Evolutionary conservation across 1,140 invertebrate species (phyloP).

Genomic region (Bombus breviceps): DNA sequence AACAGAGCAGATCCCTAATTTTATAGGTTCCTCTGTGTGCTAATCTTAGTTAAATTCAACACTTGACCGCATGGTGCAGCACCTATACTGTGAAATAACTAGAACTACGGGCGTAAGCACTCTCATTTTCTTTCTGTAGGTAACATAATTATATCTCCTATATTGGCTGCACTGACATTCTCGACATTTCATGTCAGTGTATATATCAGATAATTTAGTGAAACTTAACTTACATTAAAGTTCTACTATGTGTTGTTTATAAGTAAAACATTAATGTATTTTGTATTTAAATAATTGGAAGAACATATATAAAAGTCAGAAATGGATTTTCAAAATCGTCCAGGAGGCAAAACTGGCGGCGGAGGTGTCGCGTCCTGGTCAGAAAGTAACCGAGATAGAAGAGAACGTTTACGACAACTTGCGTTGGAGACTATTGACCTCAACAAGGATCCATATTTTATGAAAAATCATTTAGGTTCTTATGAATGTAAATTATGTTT

Average conservation of each 20-base stretch:
- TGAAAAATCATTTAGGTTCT: conserved; percentile 99
- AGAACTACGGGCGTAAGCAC: too few relatives aligned
- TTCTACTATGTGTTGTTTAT: not conserved
- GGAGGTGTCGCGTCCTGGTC: conserved; percentile 99
- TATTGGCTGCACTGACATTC: not conserved
- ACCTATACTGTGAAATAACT: too few relatives aligned
- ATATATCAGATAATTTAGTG: not conserved
- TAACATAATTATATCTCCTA: not conserved
- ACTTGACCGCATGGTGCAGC: too few relatives aligned
- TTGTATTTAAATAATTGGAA: not conserved
- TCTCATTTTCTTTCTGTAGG: not conserved
- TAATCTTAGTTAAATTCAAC: too few relatives aligned
- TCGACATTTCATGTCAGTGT: not conserved
- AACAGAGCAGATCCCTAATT: too few relatives aligned
- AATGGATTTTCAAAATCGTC: conserved; percentile 99
- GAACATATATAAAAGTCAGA: conserved; percentile 15
- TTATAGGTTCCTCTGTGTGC: too few relatives aligned
- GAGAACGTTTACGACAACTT: conserved; percentile 97
- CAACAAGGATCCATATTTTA: conserved; percentile 99
- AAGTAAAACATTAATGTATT: not conserved
- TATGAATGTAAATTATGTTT: conserved; percentile 99
- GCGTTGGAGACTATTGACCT: conserved; percentile 99
- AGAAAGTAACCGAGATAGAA: conserved; percentile 97
- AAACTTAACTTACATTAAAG: not conserved
- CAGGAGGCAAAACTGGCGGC: conserved; percentile 99